Evolutionary conservation across 2,888 invertebrate species (phyloP).

Genomic region (Drosophila paramelanica): DNA sequence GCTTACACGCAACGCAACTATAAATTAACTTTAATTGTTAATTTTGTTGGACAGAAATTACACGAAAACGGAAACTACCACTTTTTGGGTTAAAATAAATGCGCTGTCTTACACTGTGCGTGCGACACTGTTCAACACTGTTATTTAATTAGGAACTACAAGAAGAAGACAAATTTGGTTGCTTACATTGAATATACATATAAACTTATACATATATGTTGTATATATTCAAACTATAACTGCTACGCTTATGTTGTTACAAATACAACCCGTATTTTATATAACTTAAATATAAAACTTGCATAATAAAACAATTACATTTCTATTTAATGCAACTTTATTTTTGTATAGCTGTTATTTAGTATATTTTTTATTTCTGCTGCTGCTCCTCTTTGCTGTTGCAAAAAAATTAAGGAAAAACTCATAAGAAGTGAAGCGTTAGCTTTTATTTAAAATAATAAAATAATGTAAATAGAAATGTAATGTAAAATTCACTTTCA

Average conservation of each 20-base stretch:
- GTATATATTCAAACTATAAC: background rate
- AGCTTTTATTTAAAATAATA: background rate
- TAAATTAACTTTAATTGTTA: constrained; percentile 12
- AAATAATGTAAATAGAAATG: background rate
- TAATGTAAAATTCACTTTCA: background rate
- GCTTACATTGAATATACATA: constrained; percentile 10
- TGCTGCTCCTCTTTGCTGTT: background rate
- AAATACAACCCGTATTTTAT: background rate
- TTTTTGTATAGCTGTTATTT: background rate
- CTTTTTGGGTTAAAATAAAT: constrained; percentile 39
- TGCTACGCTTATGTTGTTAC: too few relatives aligned
- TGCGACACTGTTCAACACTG: constrained; percentile 28
- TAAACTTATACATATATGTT: background rate
- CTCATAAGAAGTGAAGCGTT: background rate
- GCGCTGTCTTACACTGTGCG: constrained; percentile 35
- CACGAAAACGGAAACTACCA: constrained; percentile 64
- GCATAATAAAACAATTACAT: background rate
- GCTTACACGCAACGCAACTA: background rate
- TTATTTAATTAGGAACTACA: constrained; percentile 22
- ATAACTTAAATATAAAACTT: background rate
- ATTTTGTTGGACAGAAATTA: constrained; percentile 29
- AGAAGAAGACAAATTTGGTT: constrained; percentile 24
- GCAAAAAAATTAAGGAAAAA: background rate
- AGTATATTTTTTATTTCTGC: constrained; percentile 4
- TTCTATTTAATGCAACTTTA: background rate